A percentile compares a stretch with the other conserved stretches of the same genome.
phyloP scores from a whole-genome alignment of 2,113 vertebrate genomes.

The Syngnathus floridae region DNA sequence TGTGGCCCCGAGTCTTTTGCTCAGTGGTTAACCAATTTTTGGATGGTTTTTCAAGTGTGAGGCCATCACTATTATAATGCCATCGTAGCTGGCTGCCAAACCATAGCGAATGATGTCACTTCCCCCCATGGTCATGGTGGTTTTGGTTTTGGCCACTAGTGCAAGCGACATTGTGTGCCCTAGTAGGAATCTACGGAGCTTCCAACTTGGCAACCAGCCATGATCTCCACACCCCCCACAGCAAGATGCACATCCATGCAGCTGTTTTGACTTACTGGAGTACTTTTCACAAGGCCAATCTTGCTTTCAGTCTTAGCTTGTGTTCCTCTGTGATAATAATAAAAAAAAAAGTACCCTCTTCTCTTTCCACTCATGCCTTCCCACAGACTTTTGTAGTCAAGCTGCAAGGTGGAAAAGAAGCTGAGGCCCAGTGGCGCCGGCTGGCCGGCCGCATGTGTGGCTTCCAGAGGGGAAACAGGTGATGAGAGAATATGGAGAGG shows the following conservation, averaged over 20 bases:
- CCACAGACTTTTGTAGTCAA: slow-evolving; percentile 50
- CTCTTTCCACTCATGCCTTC: slow-evolving; percentile 21
- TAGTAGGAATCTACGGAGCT: slow-evolving; percentile 54
- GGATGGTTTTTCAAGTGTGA: slow-evolving; percentile 37
- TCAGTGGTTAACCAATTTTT: slow-evolving; percentile 58
- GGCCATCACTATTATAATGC: slow-evolving; percentile 66
- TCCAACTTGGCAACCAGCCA: slow-evolving; percentile 55
- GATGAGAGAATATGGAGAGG: slow-evolving; percentile 58
- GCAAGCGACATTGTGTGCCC: slow-evolving; percentile 68
- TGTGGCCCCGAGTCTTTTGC: slow-evolving; percentile 41
- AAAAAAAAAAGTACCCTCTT: not conserved
- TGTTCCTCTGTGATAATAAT: slow-evolving; percentile 16
- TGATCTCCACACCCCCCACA: slow-evolving; percentile 38
- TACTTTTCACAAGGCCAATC: slow-evolving; percentile 27
- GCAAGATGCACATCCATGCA: slow-evolving; percentile 23
- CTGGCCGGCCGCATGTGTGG: slow-evolving; percentile 39
- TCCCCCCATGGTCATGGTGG: slow-evolving; percentile 71
- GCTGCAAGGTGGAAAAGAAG: slow-evolving; percentile 37
- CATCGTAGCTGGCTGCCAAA: slow-evolving; percentile 63
- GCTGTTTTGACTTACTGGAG: slow-evolving; percentile 32
- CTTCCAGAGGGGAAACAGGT: slow-evolving; percentile 60
- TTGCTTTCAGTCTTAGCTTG: slow-evolving; percentile 29
- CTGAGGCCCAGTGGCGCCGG: slow-evolving; percentile 31
- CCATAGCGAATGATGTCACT: slow-evolving; percentile 73
- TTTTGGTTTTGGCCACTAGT: slow-evolving; percentile 65